A percentile compares a stretch with the other conserved stretches of the same genome.
These are phyloP conservation scores for Martes martes DNA, from an alignment of 2,113 vertebrate species.

Conservation along the genomic window DNA sequence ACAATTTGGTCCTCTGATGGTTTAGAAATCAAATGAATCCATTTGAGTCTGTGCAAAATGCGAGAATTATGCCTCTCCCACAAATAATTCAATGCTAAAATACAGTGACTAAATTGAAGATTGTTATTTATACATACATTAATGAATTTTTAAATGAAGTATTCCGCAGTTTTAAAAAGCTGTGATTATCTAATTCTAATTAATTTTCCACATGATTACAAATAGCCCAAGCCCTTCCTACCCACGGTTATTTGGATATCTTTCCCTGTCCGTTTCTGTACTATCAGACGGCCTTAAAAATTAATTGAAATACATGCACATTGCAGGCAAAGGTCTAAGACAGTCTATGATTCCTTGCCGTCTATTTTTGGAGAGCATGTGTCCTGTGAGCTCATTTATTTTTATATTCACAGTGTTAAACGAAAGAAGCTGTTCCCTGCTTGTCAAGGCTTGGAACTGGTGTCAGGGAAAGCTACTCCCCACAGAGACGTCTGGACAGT, in stretches of 20 bases:
- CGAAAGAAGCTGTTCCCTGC: neutral
- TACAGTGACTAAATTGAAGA: neutral
- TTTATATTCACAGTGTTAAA: neutral
- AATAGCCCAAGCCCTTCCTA: neutral
- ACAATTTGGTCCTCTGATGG: neutral
- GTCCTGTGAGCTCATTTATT: neutral
- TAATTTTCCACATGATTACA: neutral
- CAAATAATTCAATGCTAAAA: neutral
- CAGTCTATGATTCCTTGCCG: neutral
- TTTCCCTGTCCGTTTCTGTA: neutral
- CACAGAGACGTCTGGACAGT: neutral
- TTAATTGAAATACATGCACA: neutral
- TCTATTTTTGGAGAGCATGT: neutral
- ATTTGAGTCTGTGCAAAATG: neutral
- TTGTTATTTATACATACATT: neutral
- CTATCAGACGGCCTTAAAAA: neutral
- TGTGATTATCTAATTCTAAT: neutral
- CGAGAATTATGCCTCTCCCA: neutral
- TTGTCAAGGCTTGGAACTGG: neutral
- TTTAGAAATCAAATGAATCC: neutral
- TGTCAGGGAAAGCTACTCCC: neutral
- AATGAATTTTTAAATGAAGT: neutral
- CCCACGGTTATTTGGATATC: too few species aligned
- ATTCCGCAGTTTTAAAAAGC: neutral
- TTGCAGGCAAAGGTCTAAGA: neutral